Conservation (phyloP, 2,797 vertebrate genomes). For the Lepidocolaptes lacrymiger region DNA sequence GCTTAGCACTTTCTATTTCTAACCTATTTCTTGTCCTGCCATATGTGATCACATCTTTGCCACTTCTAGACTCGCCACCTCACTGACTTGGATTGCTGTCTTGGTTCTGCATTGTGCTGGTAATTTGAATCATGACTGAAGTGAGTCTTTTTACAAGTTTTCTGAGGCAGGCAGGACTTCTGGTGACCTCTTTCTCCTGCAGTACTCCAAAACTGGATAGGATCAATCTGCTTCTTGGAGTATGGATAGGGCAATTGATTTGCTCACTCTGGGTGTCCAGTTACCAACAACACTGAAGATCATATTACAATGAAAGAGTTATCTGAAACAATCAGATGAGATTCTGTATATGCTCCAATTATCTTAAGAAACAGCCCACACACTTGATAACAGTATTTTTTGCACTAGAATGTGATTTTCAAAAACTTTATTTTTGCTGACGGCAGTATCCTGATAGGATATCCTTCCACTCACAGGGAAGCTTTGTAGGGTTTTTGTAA, state of each 20-base stretch:
- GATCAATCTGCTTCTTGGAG: background rate
- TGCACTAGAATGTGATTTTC: background rate
- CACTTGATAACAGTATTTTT: background rate
- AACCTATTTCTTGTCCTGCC: background rate
- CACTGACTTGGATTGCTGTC: background rate
- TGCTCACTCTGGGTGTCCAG: background rate
- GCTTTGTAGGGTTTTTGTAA: background rate
- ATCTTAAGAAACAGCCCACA: background rate
- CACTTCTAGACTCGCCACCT: background rate
- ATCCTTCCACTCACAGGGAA: background rate
- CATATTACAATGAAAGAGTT: background rate
- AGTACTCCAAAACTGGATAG: background rate
- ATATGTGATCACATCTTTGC: background rate
- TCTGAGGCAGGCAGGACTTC: background rate
- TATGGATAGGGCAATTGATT: background rate
- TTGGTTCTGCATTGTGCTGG: accelerated
- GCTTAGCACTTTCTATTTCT: background rate
- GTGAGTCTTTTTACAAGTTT: background rate
- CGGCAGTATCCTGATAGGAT: background rate
- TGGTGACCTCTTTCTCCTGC: background rate
- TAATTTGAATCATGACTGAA: background rate
- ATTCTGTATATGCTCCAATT: background rate
- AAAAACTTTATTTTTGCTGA: background rate
- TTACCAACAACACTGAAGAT: background rate
- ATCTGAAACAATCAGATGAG: background rate